A percentile compares a stretch with the other conserved stretches of the same genome.
phyloP scores from a whole-genome alignment of 1,140 invertebrate genomes.

The Ips typographus region DNA sequence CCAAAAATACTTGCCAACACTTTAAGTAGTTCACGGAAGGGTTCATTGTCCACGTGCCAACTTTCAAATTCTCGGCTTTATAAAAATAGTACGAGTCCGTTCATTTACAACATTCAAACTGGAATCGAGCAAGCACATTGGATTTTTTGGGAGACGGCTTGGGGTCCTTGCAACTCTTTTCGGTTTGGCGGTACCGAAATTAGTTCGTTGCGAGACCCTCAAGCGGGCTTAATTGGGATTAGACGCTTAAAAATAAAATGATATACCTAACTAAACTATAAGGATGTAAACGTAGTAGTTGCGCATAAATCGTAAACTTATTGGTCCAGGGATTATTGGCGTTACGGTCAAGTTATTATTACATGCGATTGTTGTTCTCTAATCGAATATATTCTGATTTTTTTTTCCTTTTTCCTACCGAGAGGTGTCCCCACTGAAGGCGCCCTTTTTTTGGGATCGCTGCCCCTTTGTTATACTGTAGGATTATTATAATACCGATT shows the following conservation, averaged over 20 bases:
- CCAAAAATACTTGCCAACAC: background rate
- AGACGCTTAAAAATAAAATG: conserved; percentile 32
- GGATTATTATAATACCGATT: conserved; percentile 53
- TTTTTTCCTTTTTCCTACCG: conserved; percentile 42
- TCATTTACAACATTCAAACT: no score
- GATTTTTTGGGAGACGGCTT: no score
- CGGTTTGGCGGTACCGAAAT: background rate
- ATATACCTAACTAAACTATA: conserved; percentile 44
- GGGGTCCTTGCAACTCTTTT: no score
- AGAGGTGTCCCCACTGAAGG: conserved; percentile 36
- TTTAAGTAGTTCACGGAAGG: background rate
- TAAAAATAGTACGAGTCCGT: no score
- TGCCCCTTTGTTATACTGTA: conserved; percentile 45
- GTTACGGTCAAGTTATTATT: conserved; percentile 46
- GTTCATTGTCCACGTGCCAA: no score
- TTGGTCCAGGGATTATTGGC: conserved; percentile 48
- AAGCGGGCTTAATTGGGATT: conserved; percentile 17
- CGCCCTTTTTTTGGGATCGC: conserved; percentile 40
- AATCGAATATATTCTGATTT: conserved; percentile 47
- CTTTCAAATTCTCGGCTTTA: no score
- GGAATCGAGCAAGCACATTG: no score
- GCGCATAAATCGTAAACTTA: conserved; percentile 45
- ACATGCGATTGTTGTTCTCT: conserved; percentile 50
- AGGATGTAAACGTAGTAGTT: conserved; percentile 51
- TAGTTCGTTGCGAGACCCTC: background rate